These are phyloP conservation scores for Epizoanthus stellaris DNA, from an alignment of 92 coral and sea anemone species.

Conservation along the genomic window DNA sequence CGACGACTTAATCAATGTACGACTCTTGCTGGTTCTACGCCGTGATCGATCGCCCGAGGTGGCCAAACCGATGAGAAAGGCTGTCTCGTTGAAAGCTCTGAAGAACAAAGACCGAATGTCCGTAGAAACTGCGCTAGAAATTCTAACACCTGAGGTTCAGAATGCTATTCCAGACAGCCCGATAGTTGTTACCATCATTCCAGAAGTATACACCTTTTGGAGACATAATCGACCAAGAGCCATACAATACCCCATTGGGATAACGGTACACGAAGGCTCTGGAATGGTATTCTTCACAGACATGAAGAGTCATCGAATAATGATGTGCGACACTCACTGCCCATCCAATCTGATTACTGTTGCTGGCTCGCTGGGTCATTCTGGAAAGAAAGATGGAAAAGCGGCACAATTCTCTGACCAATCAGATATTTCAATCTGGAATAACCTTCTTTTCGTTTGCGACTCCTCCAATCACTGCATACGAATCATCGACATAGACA, in stretches of 20 bases:
- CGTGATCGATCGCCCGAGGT: background rate
- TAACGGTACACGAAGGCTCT: no score
- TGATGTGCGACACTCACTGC: conserved; percentile 8
- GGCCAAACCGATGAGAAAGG: conserved; percentile 57
- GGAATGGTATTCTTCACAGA: no score
- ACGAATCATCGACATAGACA: no score
- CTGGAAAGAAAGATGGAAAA: background rate
- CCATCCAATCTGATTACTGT: conserved; percentile 4
- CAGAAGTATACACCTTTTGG: conserved; percentile 63
- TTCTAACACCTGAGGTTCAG: conserved; percentile 52
- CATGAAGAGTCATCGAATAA: background rate
- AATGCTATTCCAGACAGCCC: conserved; percentile 51
- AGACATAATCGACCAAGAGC: conserved; percentile 53
- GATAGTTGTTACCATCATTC: conserved; percentile 51
- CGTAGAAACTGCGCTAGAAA: conserved; percentile 64
- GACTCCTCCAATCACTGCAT: no score
- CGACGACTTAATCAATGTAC: conserved; percentile 42
- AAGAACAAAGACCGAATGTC: conserved; percentile 72
- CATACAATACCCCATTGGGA: conserved; percentile 33
- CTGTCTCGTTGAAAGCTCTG: conserved; percentile 58
- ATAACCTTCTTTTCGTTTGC: no score
- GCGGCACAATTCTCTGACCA: background rate
- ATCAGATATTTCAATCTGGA: no score
- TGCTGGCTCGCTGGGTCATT: background rate
- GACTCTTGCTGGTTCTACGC: background rate